Base-by-base conservation (phyloP, 2,113 vertebrate species). In the Forbesichthys papilliferus region DNA sequence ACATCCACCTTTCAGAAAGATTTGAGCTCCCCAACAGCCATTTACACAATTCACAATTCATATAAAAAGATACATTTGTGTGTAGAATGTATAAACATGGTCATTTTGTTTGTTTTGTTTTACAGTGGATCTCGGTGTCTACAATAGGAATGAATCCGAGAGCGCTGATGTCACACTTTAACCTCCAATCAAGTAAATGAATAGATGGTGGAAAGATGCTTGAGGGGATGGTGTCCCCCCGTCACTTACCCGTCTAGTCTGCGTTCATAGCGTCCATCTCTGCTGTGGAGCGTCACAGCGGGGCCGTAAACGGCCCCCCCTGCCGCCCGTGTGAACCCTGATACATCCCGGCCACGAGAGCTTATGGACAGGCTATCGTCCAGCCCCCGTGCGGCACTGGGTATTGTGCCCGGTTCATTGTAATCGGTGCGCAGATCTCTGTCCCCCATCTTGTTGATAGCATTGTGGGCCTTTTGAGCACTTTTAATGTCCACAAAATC, bases 401-500 rank as follows among this genome's bases (percentile, higher is more conserved):
- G 96, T 91, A 99, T 98, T 82, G 98, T 97, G 91, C 97, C 97
- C 69, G 98, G 98, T 90, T 99, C 98, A 93, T 99, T 99, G 93
- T 99, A 99, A 95, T 98, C 98, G 91, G 97, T 99, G 92, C 98
- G 97, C 79, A 99, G 96, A 93, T 99, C 98, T 93, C 97, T 94
- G 86, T 99, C 98, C 68, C 97, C 98, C 97, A 99, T 99, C 94
- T 99, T 99, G 94, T 99, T 99, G 93, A 98, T 94, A 14, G 98
- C 96, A 91, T 99, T 99, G 83, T 99, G 98, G 82, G 98, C 98
- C 91, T 99, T 99, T 90, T 99, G 98, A 64, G 98, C 98, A 90
- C 98, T 99, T 93, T 99, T 99, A 88, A 99, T 99, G 95, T 99
- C 98, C 92, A 99, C 97, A 93, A 99, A 99, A 96, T 99, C 98